A percentile compares a stretch with the other conserved stretches of the same genome.
Evolutionary conservation across 37 sponge, comb jelly and placozoan species (phyloP).

Genomic region (Hormiphora californensis): DNA sequence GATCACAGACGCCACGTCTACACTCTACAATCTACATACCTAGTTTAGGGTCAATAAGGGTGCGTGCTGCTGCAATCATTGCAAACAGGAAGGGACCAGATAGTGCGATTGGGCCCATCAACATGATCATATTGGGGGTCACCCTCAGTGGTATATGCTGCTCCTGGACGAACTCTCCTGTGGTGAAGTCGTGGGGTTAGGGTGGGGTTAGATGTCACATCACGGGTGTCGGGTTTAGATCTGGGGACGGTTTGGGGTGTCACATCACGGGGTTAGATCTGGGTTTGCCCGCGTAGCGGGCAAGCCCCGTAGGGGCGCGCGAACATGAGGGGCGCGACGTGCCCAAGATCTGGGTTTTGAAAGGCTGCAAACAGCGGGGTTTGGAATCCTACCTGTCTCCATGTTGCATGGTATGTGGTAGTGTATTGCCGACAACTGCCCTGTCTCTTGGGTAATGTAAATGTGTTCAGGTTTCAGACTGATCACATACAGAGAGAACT

Average conservation of each 20-base stretch:
- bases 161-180: constrained; percentile 42
- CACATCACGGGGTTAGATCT: too few species aligned
- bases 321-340: too few species aligned
- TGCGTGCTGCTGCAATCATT: constrained; percentile 10
- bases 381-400: constrained; percentile 2
- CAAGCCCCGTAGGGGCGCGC: too few species aligned
- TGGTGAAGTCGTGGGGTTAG: background rate
- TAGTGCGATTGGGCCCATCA: constrained; percentile 20
- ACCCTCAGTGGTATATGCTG: constrained; percentile 17
- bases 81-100: constrained; percentile 11
- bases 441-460: constrained; percentile 13
- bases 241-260: too few species aligned
- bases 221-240: too few species aligned
- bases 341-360: too few species aligned
- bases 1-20: background rate
- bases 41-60: constrained; percentile 39
- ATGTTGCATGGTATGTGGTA: constrained; percentile 13
- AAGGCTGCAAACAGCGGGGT: too few species aligned
- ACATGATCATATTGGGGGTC: constrained; percentile 11
- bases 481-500: constrained; percentile 13
- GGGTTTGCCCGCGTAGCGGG: too few species aligned
- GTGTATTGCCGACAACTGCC: background rate
- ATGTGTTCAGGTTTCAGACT: constrained; percentile 44
- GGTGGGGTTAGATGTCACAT: too few species aligned
- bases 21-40: background rate